phyloP scores from a whole-genome alignment of 2,113 vertebrate species.

The Syngnathus typhle region DNA sequence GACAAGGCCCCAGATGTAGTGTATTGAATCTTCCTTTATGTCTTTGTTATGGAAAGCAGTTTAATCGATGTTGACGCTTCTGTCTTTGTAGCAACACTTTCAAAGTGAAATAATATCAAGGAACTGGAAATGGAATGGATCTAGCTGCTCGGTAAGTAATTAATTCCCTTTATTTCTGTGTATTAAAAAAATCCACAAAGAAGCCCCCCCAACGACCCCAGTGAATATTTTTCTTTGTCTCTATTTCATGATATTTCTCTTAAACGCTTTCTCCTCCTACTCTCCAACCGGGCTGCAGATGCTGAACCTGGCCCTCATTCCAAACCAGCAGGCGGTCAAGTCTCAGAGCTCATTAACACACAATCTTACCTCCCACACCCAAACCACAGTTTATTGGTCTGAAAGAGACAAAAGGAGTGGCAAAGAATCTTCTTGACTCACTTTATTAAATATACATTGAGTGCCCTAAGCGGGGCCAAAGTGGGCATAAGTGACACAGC shows the following conservation, averaged over 20 bases:
- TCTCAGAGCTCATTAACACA: slow-evolving; percentile 70
- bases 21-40: background rate
- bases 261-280: slow-evolving; percentile 49
- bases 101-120: background rate
- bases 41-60: background rate
- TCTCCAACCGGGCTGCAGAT: slow-evolving; percentile 63
- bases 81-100: background rate
- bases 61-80: background rate
- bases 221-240: slow-evolving; percentile 18
- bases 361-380: slow-evolving; percentile 55
- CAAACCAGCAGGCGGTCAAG: slow-evolving; percentile 67
- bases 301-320: slow-evolving; percentile 70
- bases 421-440: slow-evolving; percentile 20
- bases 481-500: slow-evolving; percentile 15
- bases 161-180: too few relatives aligned
- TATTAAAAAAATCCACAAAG: background rate
- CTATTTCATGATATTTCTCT: slow-evolving; percentile 38
- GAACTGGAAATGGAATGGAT: background rate
- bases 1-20: background rate
- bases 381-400: slow-evolving; percentile 53
- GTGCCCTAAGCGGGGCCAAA: slow-evolving; percentile 16
- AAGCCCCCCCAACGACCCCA: background rate
- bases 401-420: slow-evolving; percentile 31
- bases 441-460: slow-evolving; percentile 60
- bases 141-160: background rate